Base-by-base conservation (phyloP, 2,888 invertebrate genomes). In the Drosophila leonis region DNA sequence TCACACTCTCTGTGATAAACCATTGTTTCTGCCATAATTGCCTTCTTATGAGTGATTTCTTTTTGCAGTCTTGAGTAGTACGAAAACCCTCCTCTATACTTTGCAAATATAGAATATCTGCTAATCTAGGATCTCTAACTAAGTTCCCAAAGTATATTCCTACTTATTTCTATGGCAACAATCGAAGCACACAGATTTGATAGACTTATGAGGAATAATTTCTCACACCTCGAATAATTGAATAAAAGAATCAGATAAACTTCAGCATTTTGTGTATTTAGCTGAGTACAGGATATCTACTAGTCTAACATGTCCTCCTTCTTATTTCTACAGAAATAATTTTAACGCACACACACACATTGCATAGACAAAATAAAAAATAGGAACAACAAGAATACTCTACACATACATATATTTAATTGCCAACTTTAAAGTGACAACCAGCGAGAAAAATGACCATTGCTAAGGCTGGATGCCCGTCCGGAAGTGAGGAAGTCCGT, bases 371-470 rank as follows among this genome's bases (percentile, higher is more conserved):
- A 71, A 55, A 69, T 46, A 62, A 41, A 35, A 69, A 48, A 49
- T 31, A 59, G 35, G 48, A 72, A 60, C 60, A 61, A 71, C 20
- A 52, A 24, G 35, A 61, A 46, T 29, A 48, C 39, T 54, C 55
- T 67, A 60, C 51, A 80, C 42, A n/a, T 33, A 56, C 42, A 42
- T 69, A 74, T 87, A 89, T 88, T 83, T 88, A 87, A 88, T 88
- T 90, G 90, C 90, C 88, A 90, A 85, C 83, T 90, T 87, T 82
- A 70, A 78, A 88, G 80, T 83, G 82, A 88, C 84, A 90, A 69
- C 54, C 70, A 66, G 87, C 72, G 88, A 79, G 81, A 89, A 77
- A 87, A 90, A 90, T 85, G 79, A 80, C 79, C 83, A 75, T 72
- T 72, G 78, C 72, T 77, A 70, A 74, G 73, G 73, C 72, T 65